These are phyloP conservation scores for Empidonax alnorum DNA, from an alignment of 2,113 vertebrate species.

Conservation along the genomic window DNA sequence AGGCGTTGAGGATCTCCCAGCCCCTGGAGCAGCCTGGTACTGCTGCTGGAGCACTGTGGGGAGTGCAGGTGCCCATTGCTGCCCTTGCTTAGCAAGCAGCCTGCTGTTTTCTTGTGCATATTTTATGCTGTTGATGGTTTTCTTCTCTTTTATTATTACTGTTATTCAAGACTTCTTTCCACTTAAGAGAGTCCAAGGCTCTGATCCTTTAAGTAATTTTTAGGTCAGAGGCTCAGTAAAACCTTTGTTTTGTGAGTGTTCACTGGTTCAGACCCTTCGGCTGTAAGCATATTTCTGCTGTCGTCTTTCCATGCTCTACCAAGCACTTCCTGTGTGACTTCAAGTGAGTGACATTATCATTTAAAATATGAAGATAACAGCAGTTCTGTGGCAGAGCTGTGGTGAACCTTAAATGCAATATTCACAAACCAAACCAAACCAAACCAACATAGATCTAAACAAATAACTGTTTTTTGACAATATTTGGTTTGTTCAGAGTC, in stretches of 20 bases:
- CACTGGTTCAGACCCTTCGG: background rate
- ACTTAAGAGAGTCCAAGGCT: background rate
- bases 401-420: background rate
- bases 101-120: rapidly evolving
- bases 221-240: background rate
- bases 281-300: background rate
- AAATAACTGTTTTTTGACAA: background rate
- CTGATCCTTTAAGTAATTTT: background rate
- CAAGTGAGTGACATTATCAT: background rate
- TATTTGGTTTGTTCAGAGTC: background rate
- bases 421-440: background rate
- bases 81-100: background rate
- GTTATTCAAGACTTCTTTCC: background rate
- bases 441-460: background rate
- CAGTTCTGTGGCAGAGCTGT: background rate
- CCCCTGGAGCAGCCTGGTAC: background rate
- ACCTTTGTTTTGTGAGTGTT: background rate
- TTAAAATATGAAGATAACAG: background rate
- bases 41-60: background rate
- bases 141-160: background rate
- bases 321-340: background rate
- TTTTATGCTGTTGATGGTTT: background rate
- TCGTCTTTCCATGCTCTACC: background rate
- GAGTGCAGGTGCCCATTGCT: rapidly evolving
- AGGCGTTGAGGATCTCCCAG: rapidly evolving